Evolutionary conservation across 1,140 invertebrate species (phyloP).

Genomic region (Acyrthosiphon pisum): DNA sequence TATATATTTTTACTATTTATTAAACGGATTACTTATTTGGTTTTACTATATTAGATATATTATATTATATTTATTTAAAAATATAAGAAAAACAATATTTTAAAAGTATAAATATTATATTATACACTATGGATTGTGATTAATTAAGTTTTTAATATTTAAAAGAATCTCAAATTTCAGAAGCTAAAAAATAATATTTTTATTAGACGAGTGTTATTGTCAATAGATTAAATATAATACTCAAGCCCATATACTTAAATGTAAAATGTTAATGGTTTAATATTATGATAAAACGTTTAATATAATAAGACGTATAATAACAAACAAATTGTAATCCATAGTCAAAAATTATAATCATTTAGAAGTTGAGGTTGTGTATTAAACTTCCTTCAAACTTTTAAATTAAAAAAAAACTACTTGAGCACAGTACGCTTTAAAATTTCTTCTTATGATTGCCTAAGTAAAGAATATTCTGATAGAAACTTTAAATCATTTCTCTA

Average conservation of each 20-base stretch:
- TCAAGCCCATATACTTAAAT: not conserved
- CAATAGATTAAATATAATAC: not conserved
- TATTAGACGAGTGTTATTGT: not conserved
- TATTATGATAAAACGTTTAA: not conserved
- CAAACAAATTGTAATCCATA: not conserved
- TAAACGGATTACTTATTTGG: not conserved
- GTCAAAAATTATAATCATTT: constrained; percentile 7
- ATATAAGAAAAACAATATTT: too few species aligned
- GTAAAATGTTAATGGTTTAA: not conserved
- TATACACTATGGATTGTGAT: too few species aligned
- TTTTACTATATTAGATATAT: not conserved
- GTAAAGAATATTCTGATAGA: not conserved
- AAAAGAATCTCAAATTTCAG: not conserved
- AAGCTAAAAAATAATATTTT: not conserved
- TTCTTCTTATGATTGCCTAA: not conserved
- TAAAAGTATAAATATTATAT: too few species aligned
- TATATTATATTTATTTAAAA: too few species aligned
- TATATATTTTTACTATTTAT: not conserved
- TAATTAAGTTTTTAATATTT: not conserved
- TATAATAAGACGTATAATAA: not conserved
- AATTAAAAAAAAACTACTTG: constrained; percentile 14
- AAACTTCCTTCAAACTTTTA: constrained; percentile 3
- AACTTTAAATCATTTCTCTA: not conserved
- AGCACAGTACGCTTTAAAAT: not conserved
- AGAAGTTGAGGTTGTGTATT: not conserved